These are phyloP conservation scores for Aplocera efformata DNA, from an alignment of 2,888 invertebrate genomes.

Conservation along the genomic window DNA sequence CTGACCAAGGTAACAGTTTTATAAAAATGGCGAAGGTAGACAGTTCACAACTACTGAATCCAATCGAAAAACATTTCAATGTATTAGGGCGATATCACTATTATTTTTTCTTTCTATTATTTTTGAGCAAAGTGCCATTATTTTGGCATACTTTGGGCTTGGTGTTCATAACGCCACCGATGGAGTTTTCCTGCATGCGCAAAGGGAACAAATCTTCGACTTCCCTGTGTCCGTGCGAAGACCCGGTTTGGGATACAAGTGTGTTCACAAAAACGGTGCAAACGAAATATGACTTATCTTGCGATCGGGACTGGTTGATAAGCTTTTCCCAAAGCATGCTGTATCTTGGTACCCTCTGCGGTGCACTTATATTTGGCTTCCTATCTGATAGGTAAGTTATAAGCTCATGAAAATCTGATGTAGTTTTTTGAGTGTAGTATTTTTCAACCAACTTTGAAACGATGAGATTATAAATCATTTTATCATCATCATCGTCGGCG, in stretches of 20 bases:
- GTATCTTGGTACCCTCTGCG: conserved; percentile 53
- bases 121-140: conserved; percentile 47
- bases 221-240: conserved; percentile 48
- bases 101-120: conserved; percentile 47
- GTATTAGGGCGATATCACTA: conserved; percentile 49
- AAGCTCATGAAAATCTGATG: too few species aligned
- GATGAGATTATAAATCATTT: too few species aligned
- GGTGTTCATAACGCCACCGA: conserved; percentile 57
- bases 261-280: conserved; percentile 57
- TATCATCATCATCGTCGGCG: too few species aligned
- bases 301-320: conserved; percentile 49
- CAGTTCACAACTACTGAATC: conserved; percentile 36
- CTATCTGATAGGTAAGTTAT: conserved; percentile 54
- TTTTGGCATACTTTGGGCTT: conserved; percentile 60
- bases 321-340: conserved; percentile 56
- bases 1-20: neutral
- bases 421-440: too few species aligned
- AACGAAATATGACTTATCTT: conserved; percentile 50
- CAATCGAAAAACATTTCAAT: conserved; percentile 52
- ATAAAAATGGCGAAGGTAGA: conserved; percentile 31
- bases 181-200: conserved; percentile 44
- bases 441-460: too few species aligned
- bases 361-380: conserved; percentile 53
- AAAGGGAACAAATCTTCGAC: conserved; percentile 15
- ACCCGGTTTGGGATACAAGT: conserved; percentile 47